A percentile compares a stretch with the other conserved stretches of the same genome.
Evolutionary conservation across 2,797 vertebrate genomes (phyloP).

Genomic region (Tarsius wallacei): DNA sequence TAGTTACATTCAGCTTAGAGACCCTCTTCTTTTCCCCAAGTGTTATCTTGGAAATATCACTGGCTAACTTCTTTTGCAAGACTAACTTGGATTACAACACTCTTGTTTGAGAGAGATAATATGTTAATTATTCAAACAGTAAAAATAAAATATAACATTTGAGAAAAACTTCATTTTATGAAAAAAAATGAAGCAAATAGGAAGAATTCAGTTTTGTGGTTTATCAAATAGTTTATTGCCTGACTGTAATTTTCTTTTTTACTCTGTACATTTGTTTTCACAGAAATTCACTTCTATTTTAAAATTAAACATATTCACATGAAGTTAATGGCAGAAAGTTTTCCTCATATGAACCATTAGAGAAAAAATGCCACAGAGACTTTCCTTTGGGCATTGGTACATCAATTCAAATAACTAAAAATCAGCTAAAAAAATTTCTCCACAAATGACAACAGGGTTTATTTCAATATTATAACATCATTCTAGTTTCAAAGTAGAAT

Average conservation of each 20-base stretch:
- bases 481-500: constrained; percentile 42
- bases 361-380: background rate
- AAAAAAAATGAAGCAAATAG: background rate
- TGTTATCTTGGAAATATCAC: background rate
- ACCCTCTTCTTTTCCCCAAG: background rate
- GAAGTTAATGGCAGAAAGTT: background rate
- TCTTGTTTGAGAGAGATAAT: background rate
- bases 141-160: constrained; percentile 50
- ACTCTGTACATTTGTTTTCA: background rate
- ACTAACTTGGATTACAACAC: background rate
- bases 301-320: background rate
- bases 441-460: background rate
- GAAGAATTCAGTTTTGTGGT: background rate
- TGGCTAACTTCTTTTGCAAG: background rate
- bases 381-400: background rate
- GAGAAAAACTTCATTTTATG: constrained; percentile 26
- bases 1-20: background rate
- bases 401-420: background rate
- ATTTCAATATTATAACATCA: constrained; percentile 32
- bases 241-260: background rate
- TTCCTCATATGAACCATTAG: background rate
- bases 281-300: background rate
- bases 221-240: background rate
- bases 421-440: background rate
- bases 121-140: background rate